phyloP scores from a whole-genome alignment of 2,797 vertebrate species.

The Pipistrellus nathusii region DNA sequence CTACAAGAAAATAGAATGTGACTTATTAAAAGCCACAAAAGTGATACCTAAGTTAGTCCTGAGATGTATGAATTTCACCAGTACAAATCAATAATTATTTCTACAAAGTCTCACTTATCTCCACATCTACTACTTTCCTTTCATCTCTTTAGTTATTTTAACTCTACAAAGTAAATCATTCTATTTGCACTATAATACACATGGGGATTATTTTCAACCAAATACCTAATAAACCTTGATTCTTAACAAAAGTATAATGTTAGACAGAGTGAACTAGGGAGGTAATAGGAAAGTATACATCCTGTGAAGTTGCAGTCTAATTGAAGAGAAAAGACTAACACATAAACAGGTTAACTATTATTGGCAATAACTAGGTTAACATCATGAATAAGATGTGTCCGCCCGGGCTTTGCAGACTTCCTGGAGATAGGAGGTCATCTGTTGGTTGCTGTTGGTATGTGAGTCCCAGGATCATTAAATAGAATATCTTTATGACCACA shows the following conservation, averaged over 20 bases:
- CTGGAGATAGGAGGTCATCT: background rate
- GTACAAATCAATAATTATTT: slow-evolving; percentile 48
- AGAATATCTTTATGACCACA: background rate
- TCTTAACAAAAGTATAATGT: background rate
- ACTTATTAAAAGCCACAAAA: slow-evolving; percentile 46
- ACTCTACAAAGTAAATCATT: background rate
- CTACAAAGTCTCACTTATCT: slow-evolving; percentile 23
- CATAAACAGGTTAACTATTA: background rate
- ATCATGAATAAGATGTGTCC: background rate
- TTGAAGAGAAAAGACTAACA: background rate
- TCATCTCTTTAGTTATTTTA: slow-evolving; percentile 48
- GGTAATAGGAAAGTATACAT: background rate
- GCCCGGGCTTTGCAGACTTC: background rate
- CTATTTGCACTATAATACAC: background rate
- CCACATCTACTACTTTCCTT: background rate
- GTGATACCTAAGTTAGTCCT: background rate
- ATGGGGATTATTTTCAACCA: background rate
- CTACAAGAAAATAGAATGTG: slow-evolving; percentile 31
- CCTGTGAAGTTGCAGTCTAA: background rate
- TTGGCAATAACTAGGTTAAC: background rate
- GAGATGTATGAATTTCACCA: background rate
- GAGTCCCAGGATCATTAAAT: background rate
- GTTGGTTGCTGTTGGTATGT: background rate
- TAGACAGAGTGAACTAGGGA: background rate
- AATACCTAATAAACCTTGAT: background rate